Conservation (phyloP, 2,113 vertebrate genomes). For the Haplochromis burtoni region DNA sequence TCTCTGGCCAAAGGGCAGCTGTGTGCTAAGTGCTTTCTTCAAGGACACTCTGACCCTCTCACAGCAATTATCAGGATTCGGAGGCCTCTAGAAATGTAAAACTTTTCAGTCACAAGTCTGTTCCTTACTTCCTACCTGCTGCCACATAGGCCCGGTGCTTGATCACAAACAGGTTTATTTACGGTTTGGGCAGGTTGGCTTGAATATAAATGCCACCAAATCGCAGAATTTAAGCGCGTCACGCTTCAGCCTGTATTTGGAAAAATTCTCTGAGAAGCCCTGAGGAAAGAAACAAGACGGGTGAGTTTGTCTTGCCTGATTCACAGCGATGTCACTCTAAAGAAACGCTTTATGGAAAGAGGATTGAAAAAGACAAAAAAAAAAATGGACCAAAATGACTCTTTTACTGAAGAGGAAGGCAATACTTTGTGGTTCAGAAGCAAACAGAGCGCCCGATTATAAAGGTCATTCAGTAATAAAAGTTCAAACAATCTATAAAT, state of each 20-base stretch:
- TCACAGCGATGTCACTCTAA: not conserved
- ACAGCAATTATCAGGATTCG: not conserved
- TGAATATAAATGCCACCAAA: not conserved
- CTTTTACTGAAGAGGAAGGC: not conserved
- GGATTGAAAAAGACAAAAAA: not conserved
- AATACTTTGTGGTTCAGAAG: not conserved
- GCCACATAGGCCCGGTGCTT: not conserved
- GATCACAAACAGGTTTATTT: not conserved
- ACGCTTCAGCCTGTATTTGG: not conserved
- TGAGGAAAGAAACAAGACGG: not conserved
- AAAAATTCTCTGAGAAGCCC: not conserved
- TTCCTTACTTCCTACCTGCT: not conserved
- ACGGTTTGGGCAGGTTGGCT: not conserved
- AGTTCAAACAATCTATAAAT: conserved; percentile 7
- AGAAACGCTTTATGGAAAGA: not conserved
- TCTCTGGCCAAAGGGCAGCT: not conserved
- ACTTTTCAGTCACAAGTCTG: not conserved
- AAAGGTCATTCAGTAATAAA: not conserved
- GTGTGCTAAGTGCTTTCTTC: not conserved
- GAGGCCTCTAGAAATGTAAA: not conserved
- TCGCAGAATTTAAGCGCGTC: not conserved
- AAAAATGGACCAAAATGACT: not conserved
- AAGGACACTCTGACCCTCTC: not conserved
- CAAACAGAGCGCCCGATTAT: not conserved
- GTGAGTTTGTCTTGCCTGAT: not conserved